Base-by-base conservation (phyloP, 2,797 vertebrate species). In the Brachyalestes nurse region DNA sequence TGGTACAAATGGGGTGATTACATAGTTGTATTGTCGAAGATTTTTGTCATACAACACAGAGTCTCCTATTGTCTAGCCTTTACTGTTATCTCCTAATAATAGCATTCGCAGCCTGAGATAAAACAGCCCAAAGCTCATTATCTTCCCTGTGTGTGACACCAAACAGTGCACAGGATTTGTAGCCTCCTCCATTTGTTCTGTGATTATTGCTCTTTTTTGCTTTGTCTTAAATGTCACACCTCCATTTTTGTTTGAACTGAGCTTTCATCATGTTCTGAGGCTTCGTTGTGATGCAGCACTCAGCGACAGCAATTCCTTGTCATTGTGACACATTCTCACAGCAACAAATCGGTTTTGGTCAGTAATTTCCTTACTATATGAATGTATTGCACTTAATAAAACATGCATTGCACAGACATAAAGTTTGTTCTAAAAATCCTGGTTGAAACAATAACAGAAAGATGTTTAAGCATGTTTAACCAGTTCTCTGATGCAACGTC, bases 171-270 rank as follows among this genome's bases (percentile, higher is more conserved):
- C 61, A 75, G 73, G 65, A 28, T 67, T 53, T 38, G 78, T 75
- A 72, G 74, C 82, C n/a, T 47, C 53, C 19, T 47, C 74, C 82
- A 74, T 69, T 62, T 77, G 25, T 77, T 67, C 81, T 34, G 17
- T 17, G 58, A 80, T 73, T 83, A 49, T 40, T 82, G 58, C 34
- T 78, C 84, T 76, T 23, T 77, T 82, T 84, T 62, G 72, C 61
- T 51, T 60, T 64, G 34, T 79, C 83, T 82, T 74, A 86, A 89
- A 90, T 89, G 86, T 88, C 86, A 90, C 70, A 83, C 71, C 86
- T 81, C 13, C 62, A 86, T 85, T 90, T 91, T 82, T 81, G 86
- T 90, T 89, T 87, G 87, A 81, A 88, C 82, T 83, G 78, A 84
- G 88, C 75, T 83, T 86, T 79, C 79, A 51, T 49, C 80, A 78